Percentiles rank a stretch among this genome's conserved stretches.
Conservation (phyloP, 2,888 invertebrate genomes). For the Nephrotoma appendiculata region DNA sequence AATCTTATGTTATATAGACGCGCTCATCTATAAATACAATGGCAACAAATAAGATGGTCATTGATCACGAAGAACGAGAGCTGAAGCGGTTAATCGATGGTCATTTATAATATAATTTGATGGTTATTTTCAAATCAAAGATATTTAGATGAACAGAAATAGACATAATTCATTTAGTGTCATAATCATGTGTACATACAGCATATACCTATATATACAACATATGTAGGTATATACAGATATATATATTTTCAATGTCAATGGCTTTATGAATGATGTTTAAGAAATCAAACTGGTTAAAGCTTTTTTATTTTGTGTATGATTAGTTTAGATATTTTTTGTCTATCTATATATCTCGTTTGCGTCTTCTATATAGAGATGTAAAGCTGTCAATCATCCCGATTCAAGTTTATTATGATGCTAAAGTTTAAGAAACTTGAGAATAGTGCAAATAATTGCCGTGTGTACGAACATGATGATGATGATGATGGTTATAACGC, state of each 20-base stretch:
- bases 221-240: background rate
- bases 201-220: too few relatives aligned
- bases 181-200: background rate
- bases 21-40: background rate
- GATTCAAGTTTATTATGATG: background rate
- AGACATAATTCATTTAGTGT: background rate
- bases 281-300: background rate
- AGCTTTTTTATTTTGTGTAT: background rate
- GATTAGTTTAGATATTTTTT: background rate
- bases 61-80: background rate
- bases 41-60: background rate
- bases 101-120: background rate
- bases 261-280: background rate
- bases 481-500: too few relatives aligned
- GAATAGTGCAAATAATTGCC: background rate
- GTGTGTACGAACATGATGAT: too few relatives aligned
- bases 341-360: background rate
- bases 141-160: background rate
- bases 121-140: background rate
- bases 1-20: background rate
- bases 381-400: background rate
- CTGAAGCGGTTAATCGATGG: background rate
- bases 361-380: background rate
- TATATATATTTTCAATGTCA: background rate
- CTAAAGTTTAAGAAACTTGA: background rate